Base-by-base conservation (phyloP, 1,140 invertebrate species). In the Micrasema longulum region DNA sequence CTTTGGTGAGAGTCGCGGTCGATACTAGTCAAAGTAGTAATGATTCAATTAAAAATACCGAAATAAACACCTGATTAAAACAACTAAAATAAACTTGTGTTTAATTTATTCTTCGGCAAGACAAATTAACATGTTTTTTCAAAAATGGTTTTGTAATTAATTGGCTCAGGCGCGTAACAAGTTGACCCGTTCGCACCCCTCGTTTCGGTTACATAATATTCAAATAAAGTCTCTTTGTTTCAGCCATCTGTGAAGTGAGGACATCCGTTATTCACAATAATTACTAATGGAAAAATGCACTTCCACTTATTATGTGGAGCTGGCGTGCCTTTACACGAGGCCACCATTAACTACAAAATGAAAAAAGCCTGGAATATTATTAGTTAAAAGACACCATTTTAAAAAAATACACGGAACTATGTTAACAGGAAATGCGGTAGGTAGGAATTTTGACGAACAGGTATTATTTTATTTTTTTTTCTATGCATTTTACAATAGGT, bases 191-290 rank as follows among this genome's bases (percentile, higher is more conserved):
- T 22, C 62, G 22, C 22, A 26, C 23, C 41, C 62, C 47, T 41
- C 62, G 62, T 64, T 64, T 64, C 62, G 62, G 38, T 64, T 48
- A 31, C 62, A 18, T 64, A 64, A 64, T 64, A 64, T 64, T 45
- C 62, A 64, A 64, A 64, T 64, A 22, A 18, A 31, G 22, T 41
- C 62, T 26, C 41, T 14, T 64, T 64, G 62, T 64, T 64, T 64
- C 18, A 31, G 18, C 62, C 62, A 48, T 64, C 41, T 64, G 62
- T 64, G 53, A 45, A 22, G 38, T 12, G 41, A 31, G 62, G 45
- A 35, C 62, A 64, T 64, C 62, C 62, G 62, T 31, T 64, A 22
- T 45, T 45, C 41, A 64, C 41, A 64, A 63, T 43, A n/a, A 31
- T 31, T 31, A 31, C 26, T 47, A 64, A 45, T 64, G 41, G 41